Base-by-base conservation (phyloP, 1,140 invertebrate genomes). In the Mylabris phalerata region DNA sequence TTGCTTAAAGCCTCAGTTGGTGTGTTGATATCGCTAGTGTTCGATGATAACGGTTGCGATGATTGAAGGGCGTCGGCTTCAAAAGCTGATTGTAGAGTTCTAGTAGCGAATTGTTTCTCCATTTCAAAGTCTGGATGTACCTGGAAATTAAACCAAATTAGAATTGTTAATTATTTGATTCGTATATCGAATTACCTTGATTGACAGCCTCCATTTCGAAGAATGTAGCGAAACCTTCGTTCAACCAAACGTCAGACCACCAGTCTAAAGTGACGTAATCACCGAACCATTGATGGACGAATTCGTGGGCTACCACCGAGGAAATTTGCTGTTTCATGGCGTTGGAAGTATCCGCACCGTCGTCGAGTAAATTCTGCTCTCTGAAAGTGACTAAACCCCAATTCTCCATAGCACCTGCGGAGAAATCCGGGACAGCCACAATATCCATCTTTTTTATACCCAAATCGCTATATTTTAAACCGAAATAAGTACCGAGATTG, bases 381-480 rank as follows among this genome's bases (percentile, higher is more conserved):
- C 84, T 82, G 55, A 82, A 90, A 2, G 79, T 82, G 2, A 84
- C 76, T 0, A 86, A 67, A 6, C 84, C 84, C 84, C 88, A 93
- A 73, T 92, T 90, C 70, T 92, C 90, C 88, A 93, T 91, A 25
- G 90, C 92, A 32, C 87, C 89, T 0, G 89, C 84, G 1, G 79
- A 77, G 73, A 93, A 94, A 73, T 89, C 80, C 2, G 86, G 85
- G 41, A 88, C 79, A n/a, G 83, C 80, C 27, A 88, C 77, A 67
- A 86, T 79, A 65, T 87, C 82, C 62, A 79, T 65, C 64, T 81
- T 44, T 4, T 0, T 3, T 87, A 89, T 1, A 90, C 82, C 2
- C 90, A 41, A 72, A 51, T 47, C 69, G 66, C 73, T 44, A 72
- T 66, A 57, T 3, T n/a, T 7, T 9, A 57, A 11, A 11, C 26